Evolutionary conservation across 2,888 invertebrate species (phyloP).

Genomic region (Entomobrya proxima): DNA sequence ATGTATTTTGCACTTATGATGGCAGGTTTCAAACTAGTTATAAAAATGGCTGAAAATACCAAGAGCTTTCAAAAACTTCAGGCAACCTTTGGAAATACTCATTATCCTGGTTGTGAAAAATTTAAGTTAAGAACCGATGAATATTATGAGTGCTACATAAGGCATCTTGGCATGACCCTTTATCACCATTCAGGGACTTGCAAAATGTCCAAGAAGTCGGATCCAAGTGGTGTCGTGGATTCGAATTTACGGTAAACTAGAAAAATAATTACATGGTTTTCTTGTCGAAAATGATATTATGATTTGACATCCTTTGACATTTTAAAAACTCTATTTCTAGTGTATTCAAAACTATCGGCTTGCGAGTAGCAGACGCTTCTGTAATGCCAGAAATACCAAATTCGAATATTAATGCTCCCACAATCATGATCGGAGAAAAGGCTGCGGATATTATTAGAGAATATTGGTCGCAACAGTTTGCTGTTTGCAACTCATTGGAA

Average conservation of each 20-base stretch:
- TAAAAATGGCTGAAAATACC: conserved; percentile 62
- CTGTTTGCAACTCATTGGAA: conserved; percentile 30
- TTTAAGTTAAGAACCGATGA: conserved; percentile 14
- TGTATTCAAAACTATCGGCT: conserved; percentile 34
- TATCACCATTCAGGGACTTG: conserved; percentile 83
- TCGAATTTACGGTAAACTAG: conserved; percentile 72
- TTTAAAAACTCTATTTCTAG: conserved; percentile 32
- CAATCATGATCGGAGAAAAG: conserved; percentile 71
- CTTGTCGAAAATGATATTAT: neutral
- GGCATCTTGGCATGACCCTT: conserved; percentile 79
- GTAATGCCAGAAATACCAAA: conserved; percentile 54
- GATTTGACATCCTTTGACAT: neutral
- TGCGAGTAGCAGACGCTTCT: conserved; percentile 58
- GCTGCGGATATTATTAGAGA: conserved; percentile 65
- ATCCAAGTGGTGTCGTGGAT: conserved; percentile 73
- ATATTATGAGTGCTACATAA: conserved; percentile 59
- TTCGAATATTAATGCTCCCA: conserved; percentile 54
- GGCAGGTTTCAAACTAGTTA: neutral
- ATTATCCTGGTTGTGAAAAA: conserved; percentile 56
- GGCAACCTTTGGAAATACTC: neutral
- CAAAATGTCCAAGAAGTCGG: too few relatives aligned
- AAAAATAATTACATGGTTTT: neutral
- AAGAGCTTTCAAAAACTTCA: conserved; percentile 42
- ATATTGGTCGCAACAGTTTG: conserved; percentile 56
- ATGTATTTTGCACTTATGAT: too few relatives aligned